Evolutionary conservation across 1,140 invertebrate genomes (phyloP), one percentile per base, ranked within the genome.

Genomic region (Tachypleus tridentatus): DNA sequence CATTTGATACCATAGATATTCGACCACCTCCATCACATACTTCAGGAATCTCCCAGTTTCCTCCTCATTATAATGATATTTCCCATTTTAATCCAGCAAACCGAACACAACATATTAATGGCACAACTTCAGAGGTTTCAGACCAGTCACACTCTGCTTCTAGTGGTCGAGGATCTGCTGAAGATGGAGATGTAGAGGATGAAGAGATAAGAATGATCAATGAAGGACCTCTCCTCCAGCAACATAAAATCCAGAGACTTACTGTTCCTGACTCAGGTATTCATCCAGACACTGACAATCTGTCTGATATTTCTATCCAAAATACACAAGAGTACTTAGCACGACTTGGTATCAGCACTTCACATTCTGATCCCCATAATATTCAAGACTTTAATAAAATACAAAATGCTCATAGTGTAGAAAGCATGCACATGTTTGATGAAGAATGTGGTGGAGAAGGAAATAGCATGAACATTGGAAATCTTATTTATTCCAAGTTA

Each of bases 191-290:
- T 70, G 91, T 90, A 29, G 79, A 78, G 59, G 93, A 98, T 75
- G 94, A 97, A 79, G 95, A 97, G 78, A 97, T 98, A 60, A 80
- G 92, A 66, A 97, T 96, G 92, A 97, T 98, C 66, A 98, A 97
- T 75, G 93, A 97, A 78, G 88, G 90, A 6, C 67, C 79, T 50
- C 65, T 78, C 4, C 68, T 74, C 49, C 76, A 80, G 63, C 72
- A 77, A 53, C 78, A 77, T 60, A 75, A 77, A 62, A 71, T 79
- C 11, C 71, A 76, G 63, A 73, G 77, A 0, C 71, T 76, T 50
- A 76, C 75, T 57, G 74, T 80, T 71, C 78, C 79, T 5, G 88
- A 91, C 74, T 86, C 86, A 3, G 85, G 85, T 3, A 83, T 87
- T 64, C 86, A 81, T 47, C 79, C 78, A 3, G 87, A 89, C 70